Conservation (phyloP, 1,140 invertebrate genomes). For the Calephelis nemesis region DNA sequence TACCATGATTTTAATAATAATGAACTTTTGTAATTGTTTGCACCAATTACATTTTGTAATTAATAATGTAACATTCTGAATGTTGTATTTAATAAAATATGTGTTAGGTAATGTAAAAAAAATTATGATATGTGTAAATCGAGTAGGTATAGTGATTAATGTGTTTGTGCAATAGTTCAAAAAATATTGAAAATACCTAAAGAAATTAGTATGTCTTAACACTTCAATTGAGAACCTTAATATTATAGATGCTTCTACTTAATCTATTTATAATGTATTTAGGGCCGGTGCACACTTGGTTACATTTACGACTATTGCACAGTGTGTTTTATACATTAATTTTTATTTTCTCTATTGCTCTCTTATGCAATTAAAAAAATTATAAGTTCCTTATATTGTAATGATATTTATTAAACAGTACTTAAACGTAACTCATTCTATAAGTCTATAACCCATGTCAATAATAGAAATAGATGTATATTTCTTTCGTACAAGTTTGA, state of each 20-base stretch:
- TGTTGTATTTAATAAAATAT: slow-evolving; percentile 70
- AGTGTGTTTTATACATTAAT: slow-evolving; percentile 48
- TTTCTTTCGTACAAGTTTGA: background rate
- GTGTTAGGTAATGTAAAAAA: slow-evolving; percentile 70
- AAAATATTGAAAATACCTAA: slow-evolving; percentile 25
- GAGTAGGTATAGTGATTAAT: slow-evolving; percentile 62
- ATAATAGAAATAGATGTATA: background rate
- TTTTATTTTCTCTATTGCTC: slow-evolving; percentile 63
- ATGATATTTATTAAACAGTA: slow-evolving; percentile 61
- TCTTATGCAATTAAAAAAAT: slow-evolving; percentile 47
- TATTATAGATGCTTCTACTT: slow-evolving; percentile 70
- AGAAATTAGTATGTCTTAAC: slow-evolving; percentile 45
- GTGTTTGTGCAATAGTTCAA: slow-evolving; percentile 70
- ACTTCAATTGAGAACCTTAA: slow-evolving; percentile 57
- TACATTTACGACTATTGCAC: slow-evolving; percentile 67
- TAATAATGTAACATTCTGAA: slow-evolving; percentile 72
- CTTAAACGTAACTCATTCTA: slow-evolving; percentile 52
- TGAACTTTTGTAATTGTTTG: slow-evolving; percentile 70
- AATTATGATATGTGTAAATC: slow-evolving; percentile 63
- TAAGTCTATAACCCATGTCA: slow-evolving; percentile 12
- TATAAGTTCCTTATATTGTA: slow-evolving; percentile 45
- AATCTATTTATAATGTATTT: slow-evolving; percentile 68
- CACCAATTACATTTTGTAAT: slow-evolving; percentile 74
- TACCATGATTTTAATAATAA: slow-evolving; percentile 55
- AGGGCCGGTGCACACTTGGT: slow-evolving; percentile 65